Percentiles rank a stretch among this genome's conserved stretches.
Conservation (phyloP, 1,140 invertebrate genomes). For the Nephotettix cincticeps region DNA sequence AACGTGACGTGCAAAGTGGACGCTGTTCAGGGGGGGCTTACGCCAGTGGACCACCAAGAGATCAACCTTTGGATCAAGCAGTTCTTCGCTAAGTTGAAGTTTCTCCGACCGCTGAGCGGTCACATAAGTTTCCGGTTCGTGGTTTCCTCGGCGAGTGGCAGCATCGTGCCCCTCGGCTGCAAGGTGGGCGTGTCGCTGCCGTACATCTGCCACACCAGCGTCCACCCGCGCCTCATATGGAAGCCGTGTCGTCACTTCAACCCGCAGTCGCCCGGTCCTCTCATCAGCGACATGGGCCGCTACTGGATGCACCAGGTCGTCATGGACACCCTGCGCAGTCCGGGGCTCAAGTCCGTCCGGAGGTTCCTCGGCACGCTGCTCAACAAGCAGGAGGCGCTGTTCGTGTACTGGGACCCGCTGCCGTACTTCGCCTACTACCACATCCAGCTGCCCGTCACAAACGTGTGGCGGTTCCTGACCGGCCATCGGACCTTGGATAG, state of each 20-base stretch:
- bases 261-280: constrained; percentile 50
- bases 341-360: constrained; percentile 52
- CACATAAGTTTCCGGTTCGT: constrained; percentile 74
- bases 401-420: constrained; percentile 77
- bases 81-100: constrained; percentile 63
- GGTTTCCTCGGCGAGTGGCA: constrained; percentile 42
- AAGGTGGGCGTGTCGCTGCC: constrained; percentile 72
- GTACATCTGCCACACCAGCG: constrained; percentile 70
- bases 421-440: constrained; percentile 82
- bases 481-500: constrained; percentile 37
- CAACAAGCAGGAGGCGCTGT: constrained; percentile 72
- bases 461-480: constrained; percentile 54
- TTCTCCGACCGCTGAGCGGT: constrained; percentile 63
- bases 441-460: constrained; percentile 67
- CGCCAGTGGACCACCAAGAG: constrained; percentile 65
- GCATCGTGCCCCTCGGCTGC: constrained; percentile 62
- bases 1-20: constrained; percentile 77
- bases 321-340: constrained; percentile 50
- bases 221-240: constrained; percentile 63
- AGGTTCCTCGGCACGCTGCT: constrained; percentile 64
- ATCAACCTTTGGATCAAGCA: constrained; percentile 68
- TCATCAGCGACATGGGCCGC: constrained; percentile 49
- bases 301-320: constrained; percentile 56
- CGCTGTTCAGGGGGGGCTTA: constrained; percentile 60
- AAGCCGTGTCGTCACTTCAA: constrained; percentile 60